Evolutionary conservation across 2,113 vertebrate species (phyloP).

Genomic region (Cavia aperea): DNA sequence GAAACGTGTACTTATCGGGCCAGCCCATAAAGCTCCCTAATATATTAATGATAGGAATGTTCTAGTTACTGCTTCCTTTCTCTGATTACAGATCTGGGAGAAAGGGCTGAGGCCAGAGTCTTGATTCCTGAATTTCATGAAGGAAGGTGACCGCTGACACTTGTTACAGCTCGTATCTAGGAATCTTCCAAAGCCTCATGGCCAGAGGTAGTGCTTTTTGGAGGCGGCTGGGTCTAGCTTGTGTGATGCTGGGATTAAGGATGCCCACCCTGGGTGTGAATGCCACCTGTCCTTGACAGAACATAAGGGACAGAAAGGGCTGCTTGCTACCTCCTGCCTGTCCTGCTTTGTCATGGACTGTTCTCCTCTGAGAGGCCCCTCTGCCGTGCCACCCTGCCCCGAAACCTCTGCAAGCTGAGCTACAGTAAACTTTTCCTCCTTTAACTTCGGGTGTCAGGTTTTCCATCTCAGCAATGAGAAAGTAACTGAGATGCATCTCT

Average conservation of each 20-base stretch:
- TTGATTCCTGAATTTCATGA: background rate
- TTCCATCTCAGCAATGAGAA: background rate
- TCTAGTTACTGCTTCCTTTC: background rate
- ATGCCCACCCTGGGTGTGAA: background rate
- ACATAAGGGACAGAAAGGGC: background rate
- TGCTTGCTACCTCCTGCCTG: background rate
- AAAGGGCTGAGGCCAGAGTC: background rate
- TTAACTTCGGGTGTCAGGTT: background rate
- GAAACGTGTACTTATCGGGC: background rate
- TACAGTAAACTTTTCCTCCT: background rate
- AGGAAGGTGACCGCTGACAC: background rate
- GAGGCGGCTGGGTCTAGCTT: background rate
- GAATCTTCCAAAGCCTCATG: background rate
- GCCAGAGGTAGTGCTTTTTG: background rate
- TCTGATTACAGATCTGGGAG: background rate
- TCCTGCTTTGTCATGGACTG: background rate
- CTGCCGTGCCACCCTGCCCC: background rate
- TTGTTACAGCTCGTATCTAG: background rate
- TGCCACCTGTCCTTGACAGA: background rate
- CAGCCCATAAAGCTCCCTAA: background rate
- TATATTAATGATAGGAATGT: fast-evolving
- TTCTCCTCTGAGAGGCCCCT: background rate
- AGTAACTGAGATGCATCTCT: background rate
- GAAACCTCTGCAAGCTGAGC: background rate
- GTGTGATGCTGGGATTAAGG: background rate